Evolutionary conservation across 1,140 invertebrate genomes (phyloP).

Genomic region (Micrasema longulum): DNA sequence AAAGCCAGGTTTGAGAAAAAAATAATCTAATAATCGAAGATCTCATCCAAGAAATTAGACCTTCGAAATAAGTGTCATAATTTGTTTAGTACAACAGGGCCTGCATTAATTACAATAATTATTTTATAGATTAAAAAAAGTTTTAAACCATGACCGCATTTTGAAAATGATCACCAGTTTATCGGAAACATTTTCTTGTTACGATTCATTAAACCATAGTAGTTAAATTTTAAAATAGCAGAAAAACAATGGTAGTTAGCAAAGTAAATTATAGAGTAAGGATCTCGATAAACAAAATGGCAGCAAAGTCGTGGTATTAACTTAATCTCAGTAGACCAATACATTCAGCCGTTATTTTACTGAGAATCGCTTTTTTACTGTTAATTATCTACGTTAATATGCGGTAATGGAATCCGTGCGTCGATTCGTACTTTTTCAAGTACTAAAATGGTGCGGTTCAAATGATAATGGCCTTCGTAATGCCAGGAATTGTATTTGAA

Average conservation of each 20-base stretch:
- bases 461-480: slow-evolving; percentile 14
- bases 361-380: slow-evolving; percentile 35
- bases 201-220: neutral
- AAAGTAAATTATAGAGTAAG: slow-evolving; percentile 16
- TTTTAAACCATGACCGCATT: too few species aligned
- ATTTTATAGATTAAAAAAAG: too few species aligned
- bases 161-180: too few species aligned
- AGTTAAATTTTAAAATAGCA: neutral
- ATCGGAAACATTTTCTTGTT: neutral
- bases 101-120: too few species aligned
- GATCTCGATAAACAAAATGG: slow-evolving; percentile 23
- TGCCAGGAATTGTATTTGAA: neutral
- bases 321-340: slow-evolving; percentile 33
- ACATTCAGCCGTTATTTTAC: slow-evolving; percentile 18
- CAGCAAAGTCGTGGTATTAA: neutral
- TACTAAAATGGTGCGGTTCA: slow-evolving; percentile 10
- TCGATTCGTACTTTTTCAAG: slow-evolving; percentile 28
- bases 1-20: too few species aligned
- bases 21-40: too few species aligned
- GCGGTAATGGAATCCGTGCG: slow-evolving; percentile 35
- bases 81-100: too few species aligned
- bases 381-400: slow-evolving; percentile 39
- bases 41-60: too few species aligned
- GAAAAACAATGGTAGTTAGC: neutral
- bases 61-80: too few species aligned